Evolutionary conservation across 2,888 invertebrate species (phyloP), one percentile per base, ranked within the genome.

Genomic region (Gnatocerus cornutus): DNA sequence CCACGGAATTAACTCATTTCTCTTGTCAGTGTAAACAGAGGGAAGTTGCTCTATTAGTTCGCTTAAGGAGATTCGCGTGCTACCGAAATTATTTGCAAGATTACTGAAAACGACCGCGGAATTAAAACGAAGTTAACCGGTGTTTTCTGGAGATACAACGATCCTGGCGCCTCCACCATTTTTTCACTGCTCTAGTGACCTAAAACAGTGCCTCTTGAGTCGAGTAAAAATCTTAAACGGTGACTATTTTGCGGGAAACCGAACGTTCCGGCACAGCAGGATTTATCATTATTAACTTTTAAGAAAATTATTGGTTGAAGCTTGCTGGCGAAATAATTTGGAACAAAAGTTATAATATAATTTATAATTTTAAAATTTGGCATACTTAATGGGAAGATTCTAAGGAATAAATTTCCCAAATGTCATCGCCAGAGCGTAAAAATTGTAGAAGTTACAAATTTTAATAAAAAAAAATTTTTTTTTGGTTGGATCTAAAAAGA

Each of bases 81-180:
- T 41, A 55, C 61, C 14, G 39, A 63, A 66, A 39, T 69, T 46
- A 69, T 62, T 50, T 46, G 46, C 30, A 12, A 50, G 50, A 39
- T 41, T 62, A 62, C 48, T 58, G 52, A 39, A 59, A 58, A 46
- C 63, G 53, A 30, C 43, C 46, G 56, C 37, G 16, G 16, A 50
- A 9, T 71, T 59, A 53, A 13, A 30, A 39, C 68, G 65, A 69
- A 69, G 69, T 66, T 69, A 68, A 53, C 13, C 46, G 27, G 33
- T 14, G 37, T 37, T 21, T 21, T 21, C 21, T 21, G 2, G 21
- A 21, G 21, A 21, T 21, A 21, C 21, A 21, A n/a, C n/a, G n/a
- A n/a, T n/a, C n/a, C n/a, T n/a, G n/a, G n/a, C n/a, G n/a, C n/a
- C n/a, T n/a, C n/a, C n/a, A n/a, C n/a, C n/a, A n/a, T n/a, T n/a